Base-by-base conservation (phyloP, 2,113 vertebrate species). In the Bos indicus region DNA sequence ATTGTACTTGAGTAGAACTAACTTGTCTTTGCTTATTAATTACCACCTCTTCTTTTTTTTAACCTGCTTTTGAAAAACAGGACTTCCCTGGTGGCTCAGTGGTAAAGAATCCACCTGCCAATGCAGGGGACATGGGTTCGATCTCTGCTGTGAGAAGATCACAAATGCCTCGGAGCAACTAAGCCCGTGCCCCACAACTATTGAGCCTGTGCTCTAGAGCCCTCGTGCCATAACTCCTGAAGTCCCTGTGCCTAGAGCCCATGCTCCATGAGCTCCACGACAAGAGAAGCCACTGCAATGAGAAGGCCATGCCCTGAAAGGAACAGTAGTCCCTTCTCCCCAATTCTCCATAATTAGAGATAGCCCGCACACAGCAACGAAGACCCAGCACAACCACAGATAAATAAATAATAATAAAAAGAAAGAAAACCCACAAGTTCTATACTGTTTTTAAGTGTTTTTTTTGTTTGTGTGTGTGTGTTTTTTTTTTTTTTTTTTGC, bases 21-120 rank as follows among this genome's bases (percentile, higher is more conserved):
- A 86, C 56, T 4, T 89, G 33, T 62, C n/a, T 52, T 81, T 87
- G n/a, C 93, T 89, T 91, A 67, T 85, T 89, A 94, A 82, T 94
- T 78, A 81, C n/a, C 19, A 57, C 43, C 23, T 56, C 12, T 43
- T 67, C 40, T 83, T 56, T 88, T 56, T 88, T 97, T 74, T 23
- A 81, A 90, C 14, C 54, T 46, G 28, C 16, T 87, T 97, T 94
- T 67, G 52, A 96, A 97, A 92, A 95, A 56, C 12, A 77, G 36
- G 71, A 77, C 71, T 77, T 43, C 40, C 12, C 23, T 43, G 23
- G 21, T 77, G 71, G 23, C 40, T 77, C 36, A 43, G 23, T 43
- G 23, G 40, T 77, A 26, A 77, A 43, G 40, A 77, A 77, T 7
- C 23, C 12, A 77, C 40, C 23, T 77, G 71, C 36, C 11, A 14